Percentiles rank a stretch among this genome's conserved stretches.
These are phyloP conservation scores for fruit fly (Drosophila melanogaster) DNA, from an alignment of 1,140 invertebrate genomes.

Conservation along the genomic window DNA sequence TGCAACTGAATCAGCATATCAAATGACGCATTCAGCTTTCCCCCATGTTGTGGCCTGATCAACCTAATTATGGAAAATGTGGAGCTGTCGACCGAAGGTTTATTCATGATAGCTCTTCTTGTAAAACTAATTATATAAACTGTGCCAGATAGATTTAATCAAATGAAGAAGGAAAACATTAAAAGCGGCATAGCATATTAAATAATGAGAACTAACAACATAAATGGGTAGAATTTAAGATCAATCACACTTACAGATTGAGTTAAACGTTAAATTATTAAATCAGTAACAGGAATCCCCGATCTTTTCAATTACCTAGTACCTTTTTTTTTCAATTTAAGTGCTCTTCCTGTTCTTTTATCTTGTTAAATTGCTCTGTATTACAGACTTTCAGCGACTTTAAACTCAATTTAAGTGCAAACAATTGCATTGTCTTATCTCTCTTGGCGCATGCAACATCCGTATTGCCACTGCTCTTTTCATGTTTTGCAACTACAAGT, in stretches of 20 bases:
- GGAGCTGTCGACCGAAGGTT: constrained; percentile 1
- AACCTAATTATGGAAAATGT: constrained; percentile 33
- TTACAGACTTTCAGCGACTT: constrained; percentile 16
- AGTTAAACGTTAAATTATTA: background rate
- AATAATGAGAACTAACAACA: no score
- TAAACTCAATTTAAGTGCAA: constrained; percentile 36
- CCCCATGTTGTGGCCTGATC: constrained; percentile 10
- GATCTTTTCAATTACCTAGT: background rate
- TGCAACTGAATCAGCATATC: constrained; percentile 40
- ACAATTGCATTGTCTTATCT: constrained; percentile 47
- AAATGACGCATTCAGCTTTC: constrained; percentile 31
- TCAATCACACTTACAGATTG: background rate
- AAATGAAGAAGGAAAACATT: background rate
- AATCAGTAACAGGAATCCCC: background rate
- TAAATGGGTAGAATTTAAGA: background rate
- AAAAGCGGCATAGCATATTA: no score
- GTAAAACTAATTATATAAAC: background rate
- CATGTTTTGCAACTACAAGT: constrained; percentile 22
- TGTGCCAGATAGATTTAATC: background rate
- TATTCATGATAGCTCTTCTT: constrained; percentile 6
- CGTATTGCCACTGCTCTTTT: constrained; percentile 19
- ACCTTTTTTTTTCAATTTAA: constrained; percentile 7
- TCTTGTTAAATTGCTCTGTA: constrained; percentile 24
- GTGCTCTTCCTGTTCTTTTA: constrained; percentile 3
- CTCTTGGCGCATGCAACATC: constrained; percentile 26